phyloP scores from a whole-genome alignment of 53 echinoderm and acorn worm genomes.

The Crossaster papposus region DNA sequence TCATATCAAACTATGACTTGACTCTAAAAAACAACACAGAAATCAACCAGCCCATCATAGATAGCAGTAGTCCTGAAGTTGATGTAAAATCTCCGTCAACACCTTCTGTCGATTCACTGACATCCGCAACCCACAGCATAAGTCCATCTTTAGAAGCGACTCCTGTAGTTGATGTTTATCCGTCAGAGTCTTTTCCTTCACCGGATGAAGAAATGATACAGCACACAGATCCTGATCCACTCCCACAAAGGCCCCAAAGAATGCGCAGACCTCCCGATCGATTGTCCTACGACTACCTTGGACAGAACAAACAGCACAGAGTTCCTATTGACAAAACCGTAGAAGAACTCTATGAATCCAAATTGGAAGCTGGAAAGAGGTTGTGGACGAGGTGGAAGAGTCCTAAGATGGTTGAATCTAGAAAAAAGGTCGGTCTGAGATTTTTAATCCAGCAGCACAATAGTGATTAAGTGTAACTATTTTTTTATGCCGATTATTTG shows the following conservation, averaged over 20 bases:
- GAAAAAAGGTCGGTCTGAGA: background rate
- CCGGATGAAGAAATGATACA: background rate
- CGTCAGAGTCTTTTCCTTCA: background rate
- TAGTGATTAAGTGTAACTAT: too few species aligned
- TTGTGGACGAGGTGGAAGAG: conserved; percentile 23
- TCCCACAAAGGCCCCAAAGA: background rate
- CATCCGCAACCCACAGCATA: background rate
- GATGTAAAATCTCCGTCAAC: background rate
- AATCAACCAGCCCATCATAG: background rate
- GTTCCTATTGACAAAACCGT: background rate
- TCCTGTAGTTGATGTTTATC: background rate
- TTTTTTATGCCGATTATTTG: too few species aligned
- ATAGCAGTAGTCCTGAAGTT: too few species aligned
- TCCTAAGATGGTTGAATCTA: conserved; percentile 28
- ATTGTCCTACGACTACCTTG: background rate
- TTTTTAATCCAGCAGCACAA: background rate
- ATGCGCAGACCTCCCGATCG: background rate
- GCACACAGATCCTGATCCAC: background rate
- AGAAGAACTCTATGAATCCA: background rate
- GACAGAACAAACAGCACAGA: conserved; percentile 4
- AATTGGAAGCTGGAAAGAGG: background rate
- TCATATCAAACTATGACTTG: too few species aligned
- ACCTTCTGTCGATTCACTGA: background rate
- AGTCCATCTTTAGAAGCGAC: background rate
- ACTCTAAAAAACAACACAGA: background rate